Conservation (phyloP, 35 echinoderm and acorn worm species). For the Holothuria glaberrima region DNA sequence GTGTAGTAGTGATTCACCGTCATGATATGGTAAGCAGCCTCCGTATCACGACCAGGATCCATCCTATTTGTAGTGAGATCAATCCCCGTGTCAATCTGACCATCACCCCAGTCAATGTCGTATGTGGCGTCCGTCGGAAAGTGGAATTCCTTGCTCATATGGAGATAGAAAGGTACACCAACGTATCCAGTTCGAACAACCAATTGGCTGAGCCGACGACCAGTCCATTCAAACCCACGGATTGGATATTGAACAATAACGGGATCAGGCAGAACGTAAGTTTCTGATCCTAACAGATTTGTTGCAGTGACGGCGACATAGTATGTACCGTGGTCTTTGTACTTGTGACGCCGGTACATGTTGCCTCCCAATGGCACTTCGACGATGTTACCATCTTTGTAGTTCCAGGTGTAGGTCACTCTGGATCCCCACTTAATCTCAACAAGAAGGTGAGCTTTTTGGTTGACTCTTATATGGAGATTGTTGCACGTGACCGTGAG, state of each 20-base stretch:
- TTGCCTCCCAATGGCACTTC: slow-evolving; percentile 51
- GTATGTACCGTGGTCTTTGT: slow-evolving; percentile 69
- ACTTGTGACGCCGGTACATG: slow-evolving; percentile 64
- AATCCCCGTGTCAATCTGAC: not conserved
- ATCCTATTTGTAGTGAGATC: slow-evolving; percentile 50
- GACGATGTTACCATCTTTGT: slow-evolving; percentile 74
- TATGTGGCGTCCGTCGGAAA: slow-evolving; percentile 78
- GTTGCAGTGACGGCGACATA: slow-evolving; percentile 68
- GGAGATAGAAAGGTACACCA: slow-evolving; percentile 73
- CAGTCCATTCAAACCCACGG: slow-evolving; percentile 65
- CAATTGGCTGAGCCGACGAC: slow-evolving; percentile 71
- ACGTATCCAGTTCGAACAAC: slow-evolving; percentile 56
- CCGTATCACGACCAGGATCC: slow-evolving; percentile 61
- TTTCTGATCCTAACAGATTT: slow-evolving; percentile 66
- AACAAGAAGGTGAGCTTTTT: slow-evolving; percentile 56
- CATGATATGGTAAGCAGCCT: slow-evolving; percentile 65
- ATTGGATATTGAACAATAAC: slow-evolving; percentile 84
- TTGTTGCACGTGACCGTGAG: slow-evolving; percentile 54
- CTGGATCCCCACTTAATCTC: slow-evolving; percentile 86
- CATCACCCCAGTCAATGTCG: slow-evolving; percentile 81
- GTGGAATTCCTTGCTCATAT: slow-evolving; percentile 58
- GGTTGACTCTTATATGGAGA: slow-evolving; percentile 64
- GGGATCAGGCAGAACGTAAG: slow-evolving; percentile 62
- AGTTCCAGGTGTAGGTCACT: slow-evolving; percentile 78
- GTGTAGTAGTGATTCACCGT: slow-evolving; percentile 63